Evolutionary conservation across 2,888 invertebrate genomes (phyloP).

Genomic region (Dynastes hyllus): DNA sequence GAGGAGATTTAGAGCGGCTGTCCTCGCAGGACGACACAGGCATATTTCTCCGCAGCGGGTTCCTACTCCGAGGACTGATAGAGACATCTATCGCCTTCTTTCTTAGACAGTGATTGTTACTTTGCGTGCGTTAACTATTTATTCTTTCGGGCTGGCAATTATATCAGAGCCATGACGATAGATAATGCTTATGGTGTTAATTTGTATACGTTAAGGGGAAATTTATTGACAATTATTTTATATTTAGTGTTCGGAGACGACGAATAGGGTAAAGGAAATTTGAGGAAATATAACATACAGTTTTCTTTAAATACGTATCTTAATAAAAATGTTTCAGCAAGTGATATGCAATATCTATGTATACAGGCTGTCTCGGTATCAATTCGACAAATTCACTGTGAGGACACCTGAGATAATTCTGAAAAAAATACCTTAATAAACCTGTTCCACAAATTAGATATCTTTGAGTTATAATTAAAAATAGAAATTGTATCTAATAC

Average conservation of each 20-base stretch:
- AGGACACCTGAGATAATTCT: no score
- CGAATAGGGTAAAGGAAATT: background rate
- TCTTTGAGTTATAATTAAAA: no score
- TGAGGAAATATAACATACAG: background rate
- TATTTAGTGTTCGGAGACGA: background rate
- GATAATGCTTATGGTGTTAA: constrained; percentile 43
- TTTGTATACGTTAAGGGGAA: constrained; percentile 36
- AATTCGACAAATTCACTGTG: no score
- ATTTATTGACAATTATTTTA: constrained; percentile 34
- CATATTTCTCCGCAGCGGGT: constrained; percentile 58
- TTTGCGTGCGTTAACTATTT: constrained; percentile 53
- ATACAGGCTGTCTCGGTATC: no score
- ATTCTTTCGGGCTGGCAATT: constrained; percentile 41
- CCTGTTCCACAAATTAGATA: no score
- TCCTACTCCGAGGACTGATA: constrained; percentile 56
- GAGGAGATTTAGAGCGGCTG: constrained; percentile 58
- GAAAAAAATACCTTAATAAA: no score
- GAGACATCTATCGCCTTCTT: constrained; percentile 58
- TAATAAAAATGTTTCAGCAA: no score
- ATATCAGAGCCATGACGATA: constrained; percentile 22
- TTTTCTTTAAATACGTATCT: no score
- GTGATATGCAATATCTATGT: no score
- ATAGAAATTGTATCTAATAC: no score
- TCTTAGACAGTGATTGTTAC: constrained; percentile 56
- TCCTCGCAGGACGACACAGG: constrained; percentile 56